Conservation (phyloP, 2,888 invertebrate genomes). For the Melanophora roralis region DNA sequence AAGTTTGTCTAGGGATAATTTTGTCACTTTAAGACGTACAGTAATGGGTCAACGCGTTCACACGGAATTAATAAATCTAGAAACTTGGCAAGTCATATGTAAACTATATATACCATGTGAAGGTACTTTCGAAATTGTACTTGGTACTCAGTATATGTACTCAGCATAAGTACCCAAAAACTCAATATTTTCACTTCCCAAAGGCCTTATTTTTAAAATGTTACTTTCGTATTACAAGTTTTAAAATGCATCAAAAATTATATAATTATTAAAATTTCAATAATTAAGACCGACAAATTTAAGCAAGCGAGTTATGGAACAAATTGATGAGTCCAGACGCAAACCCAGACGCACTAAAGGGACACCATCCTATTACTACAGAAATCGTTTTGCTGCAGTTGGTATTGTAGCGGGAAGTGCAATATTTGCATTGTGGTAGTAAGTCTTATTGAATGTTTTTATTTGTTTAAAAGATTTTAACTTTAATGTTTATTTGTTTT, state of each 20-base stretch:
- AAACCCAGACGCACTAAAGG: conserved; percentile 83
- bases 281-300: neutral
- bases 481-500: neutral
- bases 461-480: neutral
- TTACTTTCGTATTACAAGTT: no score
- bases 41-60: no score
- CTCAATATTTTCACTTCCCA: no score
- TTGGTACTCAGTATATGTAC: no score
- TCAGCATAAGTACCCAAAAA: no score
- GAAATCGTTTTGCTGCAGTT: conserved; percentile 79
- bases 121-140: no score
- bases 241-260: conserved; percentile 49
- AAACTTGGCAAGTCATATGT: no score
- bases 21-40: no score
- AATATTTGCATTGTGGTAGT: conserved; percentile 71
- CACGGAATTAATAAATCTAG: no score
- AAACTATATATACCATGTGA: no score
- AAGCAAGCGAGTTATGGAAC: conserved; percentile 67
- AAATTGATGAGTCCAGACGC: conserved; percentile 79
- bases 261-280: conserved; percentile 38
- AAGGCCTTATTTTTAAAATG: conserved; percentile 13
- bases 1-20: no score
- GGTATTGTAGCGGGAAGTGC: conserved; percentile 75
- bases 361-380: conserved; percentile 80
- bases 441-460: conserved; percentile 46